These are phyloP conservation scores for Pristionchus mayeri DNA, from an alignment of 2,888 invertebrate species.

Conservation along the genomic window DNA sequence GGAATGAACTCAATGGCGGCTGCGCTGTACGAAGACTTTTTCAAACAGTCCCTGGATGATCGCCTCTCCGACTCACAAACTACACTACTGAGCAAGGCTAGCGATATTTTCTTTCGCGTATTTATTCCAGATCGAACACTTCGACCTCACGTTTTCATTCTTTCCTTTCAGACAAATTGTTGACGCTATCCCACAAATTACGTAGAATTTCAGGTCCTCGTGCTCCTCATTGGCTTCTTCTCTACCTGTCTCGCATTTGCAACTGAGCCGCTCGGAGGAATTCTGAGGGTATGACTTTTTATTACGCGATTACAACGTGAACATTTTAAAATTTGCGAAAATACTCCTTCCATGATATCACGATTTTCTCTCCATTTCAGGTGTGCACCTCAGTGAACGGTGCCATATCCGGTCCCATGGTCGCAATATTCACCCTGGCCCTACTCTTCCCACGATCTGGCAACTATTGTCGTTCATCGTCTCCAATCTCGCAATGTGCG, in stretches of 20 bases:
- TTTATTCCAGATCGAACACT: no score
- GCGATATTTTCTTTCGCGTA: no score
- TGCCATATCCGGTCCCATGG: slow-evolving; percentile 69
- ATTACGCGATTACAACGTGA: no score
- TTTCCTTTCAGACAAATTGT: not conserved
- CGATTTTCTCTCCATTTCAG: slow-evolving; percentile 34
- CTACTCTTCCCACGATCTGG: slow-evolving; percentile 69
- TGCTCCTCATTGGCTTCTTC: slow-evolving; percentile 50
- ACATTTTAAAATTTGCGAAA: no score
- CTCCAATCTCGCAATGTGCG: no score
- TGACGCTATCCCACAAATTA: not conserved
- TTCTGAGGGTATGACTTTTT: slow-evolving; percentile 63
- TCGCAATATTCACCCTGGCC: slow-evolving; percentile 69
- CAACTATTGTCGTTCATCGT: slow-evolving; percentile 60
- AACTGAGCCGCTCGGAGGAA: slow-evolving; percentile 67
- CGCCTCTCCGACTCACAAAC: not conserved
- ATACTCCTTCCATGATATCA: not conserved
- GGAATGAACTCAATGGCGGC: no score
- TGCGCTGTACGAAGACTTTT: not conserved
- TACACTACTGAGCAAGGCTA: not conserved
- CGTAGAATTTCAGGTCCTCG: not conserved
- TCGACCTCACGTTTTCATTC: no score
- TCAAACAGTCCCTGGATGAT: not conserved
- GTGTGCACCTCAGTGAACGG: slow-evolving; percentile 70
- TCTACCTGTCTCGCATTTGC: slow-evolving; percentile 65